Evolutionary conservation across 1,140 invertebrate species (phyloP), one percentile per base, ranked within the genome.

Genomic region (Portunus trituberculatus): DNA sequence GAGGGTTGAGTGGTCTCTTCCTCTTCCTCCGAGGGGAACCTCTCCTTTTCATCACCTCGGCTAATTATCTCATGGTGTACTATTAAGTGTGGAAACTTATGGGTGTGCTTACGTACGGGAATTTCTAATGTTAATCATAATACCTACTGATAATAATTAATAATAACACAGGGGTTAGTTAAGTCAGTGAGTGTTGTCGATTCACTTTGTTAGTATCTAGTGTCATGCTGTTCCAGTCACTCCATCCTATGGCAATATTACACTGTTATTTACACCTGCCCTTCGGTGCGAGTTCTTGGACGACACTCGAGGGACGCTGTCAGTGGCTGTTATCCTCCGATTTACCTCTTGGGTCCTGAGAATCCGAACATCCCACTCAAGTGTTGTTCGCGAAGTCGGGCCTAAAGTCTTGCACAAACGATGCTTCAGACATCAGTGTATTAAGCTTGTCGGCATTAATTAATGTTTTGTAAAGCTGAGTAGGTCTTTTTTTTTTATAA

Each of bases 1-100:
- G 88, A 91, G 93, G n/a, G 82, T 91, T 39, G 89, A 94, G 67
- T 94, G 28, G 88, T 76, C 88, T 59, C 93, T 94, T 14, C 32
- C 39, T 28, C 92, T n/a, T 31, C 31, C 32, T 46, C 91, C 59
- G 20, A 25, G 67, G 67, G 52, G 32, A 82, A 83, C 59, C 45
- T 84, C 83, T 86, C 90, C 28, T 32, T 83, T 46, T 95, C 28
- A 88, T 87, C 94, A 83, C 89, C 88, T 93, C 48, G 16, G 83
- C 91, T 92, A 92, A 95, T 48, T 95, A 95, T 95, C 94, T 95
- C 94, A 95, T 95, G 94, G 94, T 95, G 91, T 95, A 95, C 91
- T 95, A 92, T 95, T 95, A 95, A 95, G 94, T 95, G 94, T 95
- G 94, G 94, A 95, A 93, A 95, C 91, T 93, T 95, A 95, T 95